These are phyloP conservation scores for Gobionotothen gibberifrons DNA, from an alignment of 2,797 vertebrate species.

Conservation along the genomic window DNA sequence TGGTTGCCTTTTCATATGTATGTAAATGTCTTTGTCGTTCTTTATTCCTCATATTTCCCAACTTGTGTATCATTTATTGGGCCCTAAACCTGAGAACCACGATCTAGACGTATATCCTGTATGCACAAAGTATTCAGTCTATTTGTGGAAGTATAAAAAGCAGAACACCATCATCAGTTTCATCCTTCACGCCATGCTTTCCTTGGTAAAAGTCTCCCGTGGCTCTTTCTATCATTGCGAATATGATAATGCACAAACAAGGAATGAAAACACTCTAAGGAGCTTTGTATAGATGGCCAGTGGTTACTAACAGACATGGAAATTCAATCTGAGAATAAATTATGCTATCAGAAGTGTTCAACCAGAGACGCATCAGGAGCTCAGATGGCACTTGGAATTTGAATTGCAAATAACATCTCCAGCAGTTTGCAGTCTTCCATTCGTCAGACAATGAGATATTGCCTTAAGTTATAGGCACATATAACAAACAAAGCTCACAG, in stretches of 20 bases:
- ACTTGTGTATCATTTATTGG: background rate
- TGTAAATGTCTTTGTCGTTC: background rate
- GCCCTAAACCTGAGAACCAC: background rate
- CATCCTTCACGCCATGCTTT: conserved; percentile 23
- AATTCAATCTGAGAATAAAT: conserved; percentile 71
- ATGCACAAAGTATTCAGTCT: background rate
- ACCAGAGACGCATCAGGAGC: conserved; percentile 50
- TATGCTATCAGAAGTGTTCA: conserved; percentile 70
- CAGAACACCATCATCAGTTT: conserved; percentile 4
- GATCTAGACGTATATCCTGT: background rate
- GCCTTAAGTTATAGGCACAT: conserved; percentile 35
- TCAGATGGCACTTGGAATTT: conserved; percentile 59
- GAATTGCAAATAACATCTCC: conserved; percentile 49
- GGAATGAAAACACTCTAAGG: conserved; percentile 44
- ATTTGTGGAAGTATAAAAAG: conserved; percentile 6
- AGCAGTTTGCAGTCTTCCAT: conserved; percentile 38
- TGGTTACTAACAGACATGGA: conserved; percentile 59
- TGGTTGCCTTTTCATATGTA: background rate
- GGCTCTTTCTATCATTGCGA: conserved; percentile 47
- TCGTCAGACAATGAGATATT: conserved; percentile 23
- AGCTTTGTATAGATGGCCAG: conserved; percentile 59
- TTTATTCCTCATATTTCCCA: background rate
- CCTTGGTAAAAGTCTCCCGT: conserved; percentile 25
- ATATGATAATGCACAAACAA: conserved; percentile 52
- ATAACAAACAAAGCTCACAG: conserved; percentile 23